Evolutionary conservation across 2,888 invertebrate species (phyloP), one percentile per base, ranked within the genome.

Genomic region (Hirtodrosophila duncani): DNA sequence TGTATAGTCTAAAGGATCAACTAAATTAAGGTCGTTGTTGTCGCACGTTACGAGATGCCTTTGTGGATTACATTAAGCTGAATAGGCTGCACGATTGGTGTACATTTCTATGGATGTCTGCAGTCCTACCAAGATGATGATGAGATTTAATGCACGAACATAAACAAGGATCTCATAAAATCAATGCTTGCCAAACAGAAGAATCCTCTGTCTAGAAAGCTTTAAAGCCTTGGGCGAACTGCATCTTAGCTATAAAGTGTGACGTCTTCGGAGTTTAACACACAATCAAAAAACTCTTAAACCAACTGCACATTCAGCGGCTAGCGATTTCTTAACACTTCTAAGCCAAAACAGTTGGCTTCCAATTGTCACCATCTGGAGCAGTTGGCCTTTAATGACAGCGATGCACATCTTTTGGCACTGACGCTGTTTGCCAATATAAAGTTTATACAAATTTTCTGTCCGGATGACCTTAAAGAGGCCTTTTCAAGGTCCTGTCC

Each of bases 81-180:
- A 56, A 50, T 5, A 72, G 34, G 33, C 31, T 68, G 3, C 72
- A 72, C 16, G 72, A 67, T 10, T 72, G 72, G 77, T 69, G 63
- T 26, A 59, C 63, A 4, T 72, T 72, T 26, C 14, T 72, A 1
- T 72, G 72, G 77, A 58, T 72, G 26, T 4, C 18, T 77, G 6
- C 45, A 58, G 2, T 77, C 69, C 24, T 53, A 66, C 9, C 67
- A 59, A 3, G 72, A 72, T 13, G 72, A 72, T 4, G 72, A 72
- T 29, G 53, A 77, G 11, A 59, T 72, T 1, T 77, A 72, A 29
- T 72, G 77, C 30, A 72, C 77, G 17, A 67, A 69, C 43, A 72
- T 77, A 5, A 72, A 77, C 30, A 57, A 55, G 11, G 69, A 72
- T 50, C 43, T 72, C 1, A 58, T 72, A 10, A 8, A 5, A 20